phyloP scores from a whole-genome alignment of 2,888 invertebrate genomes.

The Scaptomyza reducta region DNA sequence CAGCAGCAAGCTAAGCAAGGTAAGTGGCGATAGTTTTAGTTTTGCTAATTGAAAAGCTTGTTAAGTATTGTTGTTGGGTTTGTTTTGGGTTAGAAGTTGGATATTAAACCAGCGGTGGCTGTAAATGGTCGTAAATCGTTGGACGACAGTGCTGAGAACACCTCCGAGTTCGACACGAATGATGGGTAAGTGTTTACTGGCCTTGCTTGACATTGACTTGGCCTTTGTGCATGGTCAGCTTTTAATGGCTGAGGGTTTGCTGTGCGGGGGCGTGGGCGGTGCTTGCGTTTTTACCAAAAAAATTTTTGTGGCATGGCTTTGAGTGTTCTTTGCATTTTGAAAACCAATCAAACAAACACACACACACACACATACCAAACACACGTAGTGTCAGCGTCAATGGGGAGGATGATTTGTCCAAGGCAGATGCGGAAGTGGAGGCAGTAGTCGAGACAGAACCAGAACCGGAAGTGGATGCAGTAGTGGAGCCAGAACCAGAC shows the following conservation, averaged over 20 bases:
- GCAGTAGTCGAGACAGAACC: constrained; percentile 19
- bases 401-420: constrained; percentile 74
- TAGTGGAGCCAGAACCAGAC: constrained; percentile 13
- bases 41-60: constrained; percentile 40
- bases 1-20: constrained; percentile 68
- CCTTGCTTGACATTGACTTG: constrained; percentile 42
- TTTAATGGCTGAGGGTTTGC: not conserved
- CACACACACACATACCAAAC: not conserved
- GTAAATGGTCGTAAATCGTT: constrained; percentile 77
- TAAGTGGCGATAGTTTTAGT: constrained; percentile 26
- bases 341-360: constrained; percentile 10
- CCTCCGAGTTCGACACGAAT: constrained; percentile 81
- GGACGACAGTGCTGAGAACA: constrained; percentile 81
- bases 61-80: not conserved
- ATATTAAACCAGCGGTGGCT: constrained; percentile 68
- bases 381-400: constrained; percentile 67
- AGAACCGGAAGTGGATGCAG: constrained; percentile 32
- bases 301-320: constrained; percentile 57
- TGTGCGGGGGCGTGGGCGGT: constrained; percentile 2
- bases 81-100: constrained; percentile 65
- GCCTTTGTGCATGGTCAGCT: constrained; percentile 41
- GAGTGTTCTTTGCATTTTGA: constrained; percentile 73
- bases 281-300: constrained; percentile 35
- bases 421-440: constrained; percentile 54
- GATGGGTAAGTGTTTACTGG: constrained; percentile 75